These are phyloP conservation scores for Platycnemis pennipes DNA, from an alignment of 2,888 invertebrate species.

Conservation along the genomic window DNA sequence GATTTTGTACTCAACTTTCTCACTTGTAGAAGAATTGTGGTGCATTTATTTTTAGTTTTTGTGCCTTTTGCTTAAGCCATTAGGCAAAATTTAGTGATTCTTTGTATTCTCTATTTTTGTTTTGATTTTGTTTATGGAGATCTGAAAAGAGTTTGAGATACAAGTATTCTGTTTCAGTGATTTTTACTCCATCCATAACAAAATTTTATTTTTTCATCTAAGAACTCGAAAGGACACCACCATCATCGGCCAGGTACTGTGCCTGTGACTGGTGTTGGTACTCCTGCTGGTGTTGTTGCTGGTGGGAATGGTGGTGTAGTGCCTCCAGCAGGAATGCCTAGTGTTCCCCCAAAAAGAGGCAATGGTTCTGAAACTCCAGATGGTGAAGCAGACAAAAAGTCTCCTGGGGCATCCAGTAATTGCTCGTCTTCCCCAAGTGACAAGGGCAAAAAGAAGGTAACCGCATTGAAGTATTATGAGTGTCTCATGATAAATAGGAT, in stretches of 20 bases:
- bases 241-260: slow-evolving; percentile 49
- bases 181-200: too few relatives aligned
- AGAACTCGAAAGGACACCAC: slow-evolving; percentile 64
- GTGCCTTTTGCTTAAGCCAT: too few relatives aligned
- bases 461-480: not conserved
- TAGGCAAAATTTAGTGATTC: too few relatives aligned
- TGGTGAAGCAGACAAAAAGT: slow-evolving; percentile 76
- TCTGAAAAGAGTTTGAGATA: too few relatives aligned
- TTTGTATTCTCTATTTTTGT: too few relatives aligned
- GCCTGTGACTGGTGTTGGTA: slow-evolving; percentile 37
- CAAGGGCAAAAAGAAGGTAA: slow-evolving; percentile 77
- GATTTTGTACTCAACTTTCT: too few relatives aligned
- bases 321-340: slow-evolving; percentile 33
- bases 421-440: slow-evolving; percentile 77
- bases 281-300: slow-evolving; percentile 19
- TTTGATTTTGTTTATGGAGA: too few relatives aligned
- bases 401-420: slow-evolving; percentile 76
- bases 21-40: too few relatives aligned
- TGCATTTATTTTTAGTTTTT: too few relatives aligned
- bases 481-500: too few relatives aligned
- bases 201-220: not conserved
- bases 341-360: slow-evolving; percentile 74
- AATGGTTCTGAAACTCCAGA: slow-evolving; percentile 78
- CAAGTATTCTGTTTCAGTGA: too few relatives aligned
- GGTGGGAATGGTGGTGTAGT: slow-evolving; percentile 19